These are phyloP conservation scores for Thermophis baileyi DNA, from an alignment of 2,113 vertebrate species.

Conservation along the genomic window DNA sequence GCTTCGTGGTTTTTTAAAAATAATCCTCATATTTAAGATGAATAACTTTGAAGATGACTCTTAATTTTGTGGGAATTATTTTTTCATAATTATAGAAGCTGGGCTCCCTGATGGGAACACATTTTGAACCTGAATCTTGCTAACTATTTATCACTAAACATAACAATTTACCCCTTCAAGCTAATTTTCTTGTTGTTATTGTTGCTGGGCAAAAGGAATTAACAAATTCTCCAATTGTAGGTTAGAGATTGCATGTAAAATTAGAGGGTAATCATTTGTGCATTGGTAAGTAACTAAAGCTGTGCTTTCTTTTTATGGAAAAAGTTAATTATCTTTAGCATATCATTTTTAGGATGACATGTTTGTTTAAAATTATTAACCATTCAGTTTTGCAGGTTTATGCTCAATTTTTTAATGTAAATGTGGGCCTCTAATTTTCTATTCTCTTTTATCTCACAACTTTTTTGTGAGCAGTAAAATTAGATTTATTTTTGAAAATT, in stretches of 20 bases:
- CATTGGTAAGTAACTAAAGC: background rate
- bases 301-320: background rate
- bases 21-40: background rate
- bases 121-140: background rate
- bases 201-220: background rate
- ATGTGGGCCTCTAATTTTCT: background rate
- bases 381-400: background rate
- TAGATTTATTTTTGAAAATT: background rate
- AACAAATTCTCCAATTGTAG: background rate
- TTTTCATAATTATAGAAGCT: background rate
- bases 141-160: background rate
- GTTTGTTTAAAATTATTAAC: background rate
- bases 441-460: background rate
- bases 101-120: background rate
- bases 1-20: background rate
- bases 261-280: background rate
- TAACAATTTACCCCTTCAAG: background rate
- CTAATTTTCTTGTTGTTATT: background rate
- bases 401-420: background rate
- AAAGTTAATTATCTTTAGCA: background rate
- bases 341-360: background rate
- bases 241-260: background rate
- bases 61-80: background rate
- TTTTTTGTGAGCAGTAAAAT: conserved; percentile 6
- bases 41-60: background rate